A percentile compares a stretch with the other conserved stretches of the same genome.
phyloP scores from a whole-genome alignment of 2,888 invertebrate species.

The Merodon equestris region DNA sequence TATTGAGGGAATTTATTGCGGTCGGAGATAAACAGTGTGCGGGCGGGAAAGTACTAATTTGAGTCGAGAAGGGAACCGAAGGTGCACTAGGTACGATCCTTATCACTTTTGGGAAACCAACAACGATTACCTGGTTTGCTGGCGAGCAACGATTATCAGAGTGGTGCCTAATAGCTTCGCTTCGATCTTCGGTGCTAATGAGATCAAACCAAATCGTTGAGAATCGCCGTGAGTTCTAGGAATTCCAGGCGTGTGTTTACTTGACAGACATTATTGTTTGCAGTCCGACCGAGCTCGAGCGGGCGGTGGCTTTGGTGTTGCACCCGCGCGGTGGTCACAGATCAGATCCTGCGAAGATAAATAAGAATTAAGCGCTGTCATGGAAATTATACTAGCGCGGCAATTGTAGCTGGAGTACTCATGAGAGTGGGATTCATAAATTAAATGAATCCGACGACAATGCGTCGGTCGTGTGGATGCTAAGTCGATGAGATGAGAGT shows the following conservation, averaged over 20 bases:
- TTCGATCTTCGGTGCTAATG: slow-evolving; percentile 62
- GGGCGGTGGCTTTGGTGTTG: slow-evolving; percentile 47
- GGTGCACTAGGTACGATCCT: slow-evolving; percentile 33
- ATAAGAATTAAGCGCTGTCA: slow-evolving; percentile 65
- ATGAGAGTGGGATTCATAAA: slow-evolving; percentile 67
- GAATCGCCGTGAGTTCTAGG: slow-evolving; percentile 41
- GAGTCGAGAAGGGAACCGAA: slow-evolving; percentile 22
- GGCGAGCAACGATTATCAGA: slow-evolving; percentile 54
- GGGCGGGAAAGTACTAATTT: slow-evolving; percentile 64
- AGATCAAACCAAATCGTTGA: slow-evolving; percentile 58
- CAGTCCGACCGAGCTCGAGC: slow-evolving; percentile 8
- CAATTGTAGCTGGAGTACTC: too few relatives aligned
- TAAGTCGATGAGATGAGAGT: too few relatives aligned
- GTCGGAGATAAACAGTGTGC: slow-evolving; percentile 61
- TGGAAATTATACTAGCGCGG: slow-evolving; percentile 56
- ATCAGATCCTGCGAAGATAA: slow-evolving; percentile 65
- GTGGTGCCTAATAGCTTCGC: slow-evolving; percentile 24
- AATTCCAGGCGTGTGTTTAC: slow-evolving; percentile 34
- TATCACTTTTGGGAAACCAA: slow-evolving; percentile 48
- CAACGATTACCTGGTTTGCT: slow-evolving; percentile 57
- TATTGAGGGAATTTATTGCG: slow-evolving; percentile 63
- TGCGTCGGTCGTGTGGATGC: too few relatives aligned
- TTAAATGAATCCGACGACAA: slow-evolving; percentile 61
- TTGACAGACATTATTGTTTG: slow-evolving; percentile 34
- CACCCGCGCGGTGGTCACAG: slow-evolving; percentile 58